phyloP scores from a whole-genome alignment of 2,888 invertebrate species.

The Ectropis crepuscularia region DNA sequence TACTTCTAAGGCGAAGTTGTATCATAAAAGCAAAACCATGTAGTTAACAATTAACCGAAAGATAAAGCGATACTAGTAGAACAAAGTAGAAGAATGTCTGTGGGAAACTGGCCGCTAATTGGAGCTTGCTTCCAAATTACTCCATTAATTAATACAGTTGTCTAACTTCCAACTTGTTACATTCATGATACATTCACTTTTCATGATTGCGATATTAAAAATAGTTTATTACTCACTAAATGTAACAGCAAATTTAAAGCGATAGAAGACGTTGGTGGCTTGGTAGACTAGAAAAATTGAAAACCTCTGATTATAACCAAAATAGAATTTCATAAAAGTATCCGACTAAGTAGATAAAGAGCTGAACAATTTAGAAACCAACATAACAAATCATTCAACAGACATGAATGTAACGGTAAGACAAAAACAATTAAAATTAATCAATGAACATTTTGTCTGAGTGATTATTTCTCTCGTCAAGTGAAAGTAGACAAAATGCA shows the following conservation, averaged over 20 bases:
- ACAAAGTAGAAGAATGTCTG: conserved; percentile 37
- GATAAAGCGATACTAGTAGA: conserved; percentile 30
- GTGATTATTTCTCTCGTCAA: conserved; percentile 22
- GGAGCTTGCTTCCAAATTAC: conserved; percentile 39
- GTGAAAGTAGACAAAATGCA: conserved; percentile 51
- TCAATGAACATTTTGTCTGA: conserved; percentile 30
- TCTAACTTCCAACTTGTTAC: conserved; percentile 20
- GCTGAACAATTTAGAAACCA: conserved; percentile 24
- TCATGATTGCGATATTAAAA: conserved; percentile 6
- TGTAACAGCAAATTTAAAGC: too few species aligned
- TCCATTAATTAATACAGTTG: conserved; percentile 36
- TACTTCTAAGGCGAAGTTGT: conserved; percentile 47
- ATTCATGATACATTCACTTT: conserved; percentile 20
- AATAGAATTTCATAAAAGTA: too few species aligned
- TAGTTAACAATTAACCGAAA: conserved; percentile 40
- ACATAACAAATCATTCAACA: conserved; percentile 21
- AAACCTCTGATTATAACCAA: neutral
- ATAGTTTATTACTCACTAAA: neutral
- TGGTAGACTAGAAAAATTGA: conserved; percentile 1
- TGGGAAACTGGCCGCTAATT: conserved; percentile 43
- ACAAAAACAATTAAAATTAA: conserved; percentile 31
- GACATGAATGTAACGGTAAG: conserved; percentile 14
- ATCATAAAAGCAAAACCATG: conserved; percentile 49
- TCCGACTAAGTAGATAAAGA: neutral
- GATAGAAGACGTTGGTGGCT: too few species aligned